A percentile compares a stretch with the other conserved stretches of the same genome.
Conservation (phyloP, 1,140 invertebrate genomes). For the Papilio dardanus region DNA sequence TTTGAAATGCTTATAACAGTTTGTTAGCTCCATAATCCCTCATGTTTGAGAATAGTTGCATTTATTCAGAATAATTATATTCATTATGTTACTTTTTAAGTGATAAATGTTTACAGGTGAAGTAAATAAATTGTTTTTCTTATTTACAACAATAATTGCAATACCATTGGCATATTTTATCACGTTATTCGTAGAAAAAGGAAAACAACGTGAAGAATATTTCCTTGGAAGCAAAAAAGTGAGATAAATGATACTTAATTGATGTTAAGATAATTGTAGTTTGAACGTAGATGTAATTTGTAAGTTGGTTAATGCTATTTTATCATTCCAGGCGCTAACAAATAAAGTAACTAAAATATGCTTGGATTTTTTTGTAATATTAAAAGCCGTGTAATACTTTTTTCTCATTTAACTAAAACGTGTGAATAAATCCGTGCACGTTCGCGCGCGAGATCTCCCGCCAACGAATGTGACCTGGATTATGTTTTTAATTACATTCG, state of each 20-base stretch:
- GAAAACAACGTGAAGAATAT: not conserved
- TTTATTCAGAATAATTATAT: too few species aligned
- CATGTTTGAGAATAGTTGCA: too few species aligned
- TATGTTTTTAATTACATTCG: constrained; percentile 23
- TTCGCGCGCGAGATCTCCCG: not conserved
- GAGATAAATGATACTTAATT: not conserved
- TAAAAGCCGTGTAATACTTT: not conserved
- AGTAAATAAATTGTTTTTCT: not conserved
- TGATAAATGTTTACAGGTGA: not conserved
- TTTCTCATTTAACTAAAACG: constrained; percentile 15
- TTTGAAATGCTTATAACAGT: too few species aligned
- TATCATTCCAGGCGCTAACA: not conserved
- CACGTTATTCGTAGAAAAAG: not conserved
- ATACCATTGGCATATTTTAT: not conserved
- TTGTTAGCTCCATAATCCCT: too few species aligned
- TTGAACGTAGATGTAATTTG: not conserved
- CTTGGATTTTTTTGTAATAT: not conserved
- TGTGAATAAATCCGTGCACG: constrained; percentile 18
- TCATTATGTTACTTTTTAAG: not conserved
- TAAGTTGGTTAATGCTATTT: not conserved
- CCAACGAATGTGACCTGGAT: constrained; percentile 1
- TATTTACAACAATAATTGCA: not conserved
- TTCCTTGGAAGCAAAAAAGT: not conserved
- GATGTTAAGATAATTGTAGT: not conserved
- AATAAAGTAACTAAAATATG: not conserved